Conservation (phyloP, 2,888 invertebrate genomes). For the Nephrotoma appendiculata region DNA sequence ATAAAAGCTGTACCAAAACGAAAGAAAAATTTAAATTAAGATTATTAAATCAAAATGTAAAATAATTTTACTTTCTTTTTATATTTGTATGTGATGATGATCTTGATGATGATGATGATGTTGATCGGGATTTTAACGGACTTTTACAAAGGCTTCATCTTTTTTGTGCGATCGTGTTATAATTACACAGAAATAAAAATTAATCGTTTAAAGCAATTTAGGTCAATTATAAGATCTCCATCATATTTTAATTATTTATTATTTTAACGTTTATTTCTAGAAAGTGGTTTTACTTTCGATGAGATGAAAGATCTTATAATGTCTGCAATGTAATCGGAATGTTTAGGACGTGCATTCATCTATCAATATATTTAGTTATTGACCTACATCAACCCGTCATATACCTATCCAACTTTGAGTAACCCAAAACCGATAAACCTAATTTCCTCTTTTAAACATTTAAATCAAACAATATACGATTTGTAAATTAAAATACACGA, state of each 20-base stretch:
- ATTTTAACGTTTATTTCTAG: background rate
- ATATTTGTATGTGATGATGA: background rate
- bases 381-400: background rate
- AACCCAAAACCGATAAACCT: background rate
- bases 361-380: background rate
- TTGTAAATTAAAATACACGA: background rate
- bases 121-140: background rate
- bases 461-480: background rate
- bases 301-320: background rate
- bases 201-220: background rate
- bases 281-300: background rate
- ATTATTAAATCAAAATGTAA: background rate
- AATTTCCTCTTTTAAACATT: background rate
- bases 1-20: background rate
- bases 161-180: background rate
- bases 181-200: background rate
- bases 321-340: background rate
- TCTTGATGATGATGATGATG: background rate
- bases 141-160: background rate
- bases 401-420: background rate
- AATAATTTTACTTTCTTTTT: background rate
- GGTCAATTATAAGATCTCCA: background rate
- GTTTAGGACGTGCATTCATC: too few relatives aligned
- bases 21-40: background rate
- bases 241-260: background rate